phyloP scores from a whole-genome alignment of 1,140 invertebrate genomes.

The Acromyrmex heyeri region DNA sequence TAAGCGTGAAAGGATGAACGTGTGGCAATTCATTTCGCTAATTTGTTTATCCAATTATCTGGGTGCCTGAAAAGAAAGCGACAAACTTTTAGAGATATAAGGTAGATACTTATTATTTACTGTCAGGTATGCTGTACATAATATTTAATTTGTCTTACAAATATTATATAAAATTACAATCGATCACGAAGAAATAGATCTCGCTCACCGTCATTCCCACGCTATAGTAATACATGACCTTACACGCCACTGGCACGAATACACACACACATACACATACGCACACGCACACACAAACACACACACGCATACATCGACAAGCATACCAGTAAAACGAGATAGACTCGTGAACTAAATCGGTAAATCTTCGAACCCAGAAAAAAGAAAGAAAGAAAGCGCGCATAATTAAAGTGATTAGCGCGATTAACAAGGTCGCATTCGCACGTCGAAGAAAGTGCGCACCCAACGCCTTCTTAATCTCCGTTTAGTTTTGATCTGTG shows the following conservation, averaged over 20 bases:
- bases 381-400: not conserved
- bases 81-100: slow-evolving; percentile 76
- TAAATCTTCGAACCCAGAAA: slow-evolving; percentile 42
- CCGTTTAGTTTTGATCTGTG: slow-evolving; percentile 36
- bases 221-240: slow-evolving; percentile 68
- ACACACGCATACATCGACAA: slow-evolving; percentile 51
- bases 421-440: slow-evolving; percentile 3
- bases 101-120: slow-evolving; percentile 85
- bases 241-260: slow-evolving; percentile 61
- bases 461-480: slow-evolving; percentile 38
- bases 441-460: slow-evolving; percentile 7
- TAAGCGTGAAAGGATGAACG: not conserved
- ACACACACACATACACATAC: slow-evolving; percentile 63
- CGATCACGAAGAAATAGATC: slow-evolving; percentile 82
- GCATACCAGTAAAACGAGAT: slow-evolving; percentile 60
- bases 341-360: slow-evolving; percentile 71
- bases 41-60: not conserved
- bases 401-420: not conserved
- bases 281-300: slow-evolving; percentile 58
- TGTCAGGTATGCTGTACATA: slow-evolving; percentile 86
- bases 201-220: slow-evolving; percentile 66
- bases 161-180: slow-evolving; percentile 87
- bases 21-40: not conserved
- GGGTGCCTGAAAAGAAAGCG: not conserved
- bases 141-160: slow-evolving; percentile 86